Base-by-base conservation (phyloP, 2,888 invertebrate genomes). In the Brenthis daphne region DNA sequence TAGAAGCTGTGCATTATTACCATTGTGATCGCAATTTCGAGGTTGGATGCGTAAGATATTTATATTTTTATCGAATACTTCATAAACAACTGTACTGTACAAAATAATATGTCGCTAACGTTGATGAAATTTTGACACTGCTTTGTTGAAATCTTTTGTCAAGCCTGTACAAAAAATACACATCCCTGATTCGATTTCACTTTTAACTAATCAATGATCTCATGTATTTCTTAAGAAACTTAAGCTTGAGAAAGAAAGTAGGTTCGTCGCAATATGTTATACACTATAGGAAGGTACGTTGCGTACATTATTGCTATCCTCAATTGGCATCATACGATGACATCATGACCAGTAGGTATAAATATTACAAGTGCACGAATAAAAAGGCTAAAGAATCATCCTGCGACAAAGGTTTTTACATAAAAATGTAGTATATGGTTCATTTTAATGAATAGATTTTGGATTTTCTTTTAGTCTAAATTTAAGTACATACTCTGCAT, bases 1-100 rank as follows among this genome's bases (percentile, higher is more conserved):
- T 81, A 77, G 80, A 77, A 80, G 77, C 77, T 77, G 77, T 80
- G 79, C 83, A 81, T 85, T 80, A 79, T 84, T 83, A 77, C 68
- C 75, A 76, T 73, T 69, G 73, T 74, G 78, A 75, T 74, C 67
- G 66, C 72, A 57, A 74, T 69, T 43, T 43, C 37, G 37, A 43
- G 68, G 74, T 69, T 63, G 33, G 64, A 72, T 13, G 65, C 24
- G 69, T 69, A 61, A 57, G 60, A 61, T 68, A 68, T 61, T 64
- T 20, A 64, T 55, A 14, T 54, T 37, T 55, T 58, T 56, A 58
- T 55, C 47, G 11, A 53, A 51, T 55, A 54, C 29, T 33, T 6
- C 8, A 33, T 43, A 43, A 63, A 63, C 14, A 20, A 5, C 14
- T 43, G 4, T 14, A 33, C 33, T 20, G 20, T 16, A 16, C 16